These are phyloP conservation scores for Microplitis deprimator DNA, from an alignment of 2,888 invertebrate genomes.

Conservation along the genomic window DNA sequence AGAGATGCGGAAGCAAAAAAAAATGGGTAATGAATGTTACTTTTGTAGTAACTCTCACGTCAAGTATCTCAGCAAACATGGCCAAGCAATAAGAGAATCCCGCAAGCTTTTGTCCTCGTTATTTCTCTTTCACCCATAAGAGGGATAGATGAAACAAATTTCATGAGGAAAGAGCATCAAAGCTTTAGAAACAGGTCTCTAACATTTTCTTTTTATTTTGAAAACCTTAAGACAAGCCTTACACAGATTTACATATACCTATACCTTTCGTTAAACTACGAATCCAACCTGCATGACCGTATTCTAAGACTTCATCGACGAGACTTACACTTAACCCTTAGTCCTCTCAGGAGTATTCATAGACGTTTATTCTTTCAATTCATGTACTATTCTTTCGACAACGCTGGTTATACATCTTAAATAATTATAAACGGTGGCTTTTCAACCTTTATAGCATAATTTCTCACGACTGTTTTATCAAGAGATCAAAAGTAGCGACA, in stretches of 20 bases:
- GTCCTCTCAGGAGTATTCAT: conserved; percentile 34
- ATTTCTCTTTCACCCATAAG: neutral
- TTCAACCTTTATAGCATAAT: conserved; percentile 22
- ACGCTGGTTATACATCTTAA: conserved; percentile 10
- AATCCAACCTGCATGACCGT: conserved; percentile 27
- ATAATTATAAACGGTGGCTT: conserved; percentile 26
- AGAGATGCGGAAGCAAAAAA: neutral
- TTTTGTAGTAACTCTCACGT: neutral
- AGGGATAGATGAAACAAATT: conserved; percentile 15
- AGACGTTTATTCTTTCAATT: conserved; percentile 28
- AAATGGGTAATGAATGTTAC: neutral
- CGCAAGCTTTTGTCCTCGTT: conserved; percentile 20
- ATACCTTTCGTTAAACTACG: conserved; percentile 36
- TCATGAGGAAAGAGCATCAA: conserved; percentile 30
- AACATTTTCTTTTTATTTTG: neutral
- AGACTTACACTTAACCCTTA: neutral
- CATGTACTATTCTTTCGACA: conserved; percentile 10
- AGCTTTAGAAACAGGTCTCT: neutral
- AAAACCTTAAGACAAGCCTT: neutral
- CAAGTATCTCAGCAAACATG: conserved; percentile 28
- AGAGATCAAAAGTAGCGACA: conserved; percentile 37
- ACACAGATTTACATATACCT: too few relatives aligned
- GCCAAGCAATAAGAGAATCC: conserved; percentile 34
- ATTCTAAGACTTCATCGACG: conserved; percentile 22
- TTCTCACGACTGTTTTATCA: conserved; percentile 38